Evolutionary conservation across 1,140 invertebrate species (phyloP).

Genomic region (Portunus trituberculatus): DNA sequence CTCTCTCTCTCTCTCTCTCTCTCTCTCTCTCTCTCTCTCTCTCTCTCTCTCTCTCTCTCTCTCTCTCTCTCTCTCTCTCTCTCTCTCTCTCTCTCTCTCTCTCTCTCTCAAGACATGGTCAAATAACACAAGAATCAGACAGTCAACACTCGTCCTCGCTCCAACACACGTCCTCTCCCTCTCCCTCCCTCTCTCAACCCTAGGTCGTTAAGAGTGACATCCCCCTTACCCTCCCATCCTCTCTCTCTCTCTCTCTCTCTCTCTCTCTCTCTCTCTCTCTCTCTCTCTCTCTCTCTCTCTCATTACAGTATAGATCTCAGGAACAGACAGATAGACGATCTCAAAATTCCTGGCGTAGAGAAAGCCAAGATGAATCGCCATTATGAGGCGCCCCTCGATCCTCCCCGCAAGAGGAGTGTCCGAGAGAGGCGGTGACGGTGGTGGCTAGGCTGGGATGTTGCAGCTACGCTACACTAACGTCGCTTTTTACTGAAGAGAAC

Average conservation of each 20-base stretch:
- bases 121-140: conserved; percentile 6
- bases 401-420: no score
- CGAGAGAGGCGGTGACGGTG: no score
- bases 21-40: no score
- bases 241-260: conserved; percentile 42
- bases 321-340: no score
- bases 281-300: background rate
- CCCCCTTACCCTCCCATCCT: background rate
- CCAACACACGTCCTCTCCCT: background rate
- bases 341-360: no score
- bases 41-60: background rate
- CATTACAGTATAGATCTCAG: no score
- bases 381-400: no score
- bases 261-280: conserved; percentile 32
- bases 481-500: background rate
- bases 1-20: conserved; percentile 27
- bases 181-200: background rate
- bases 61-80: conserved; percentile 1
- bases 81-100: background rate
- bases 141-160: background rate
- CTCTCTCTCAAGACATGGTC: background rate
- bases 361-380: no score
- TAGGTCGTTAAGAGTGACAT: conserved; percentile 24
- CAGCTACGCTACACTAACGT: background rate
- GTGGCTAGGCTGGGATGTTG: no score